Base-by-base conservation (phyloP, 1,140 invertebrate genomes). In the Yoshiicerus persimilis region DNA sequence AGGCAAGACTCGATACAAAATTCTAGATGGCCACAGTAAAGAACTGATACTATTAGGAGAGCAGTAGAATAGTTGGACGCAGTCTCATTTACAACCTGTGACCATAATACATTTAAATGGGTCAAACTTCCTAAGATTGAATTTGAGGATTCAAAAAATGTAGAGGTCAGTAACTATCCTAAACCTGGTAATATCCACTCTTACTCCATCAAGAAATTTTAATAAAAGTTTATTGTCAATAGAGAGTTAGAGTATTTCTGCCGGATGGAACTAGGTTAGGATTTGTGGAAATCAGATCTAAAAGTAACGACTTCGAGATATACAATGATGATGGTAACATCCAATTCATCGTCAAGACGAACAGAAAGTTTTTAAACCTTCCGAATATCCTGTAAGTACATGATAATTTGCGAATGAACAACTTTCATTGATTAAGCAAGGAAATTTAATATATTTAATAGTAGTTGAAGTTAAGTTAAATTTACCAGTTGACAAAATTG, bases 311-410 rank as follows among this genome's bases (percentile, higher is more conserved):
- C 23, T 80, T 80, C 38, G 75, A 80, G 75, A 80, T 80, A 9
- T 80, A 80, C 75, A 80, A 34, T 80, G 75, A 36, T 36, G 75
- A 80, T 36, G 75, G 75, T 23, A 34, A 36, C 8, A 80, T 80
- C n/a, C 34, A 38, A 80, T 80, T 80, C 38, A 34, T 80, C n/a
- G 75, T 80, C 13, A 80, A 80, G 30, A n/a, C 32, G 16, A 80
- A 80, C 32, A 80, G 75, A 80, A 80, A 80, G 75, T 80, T n/a
- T 80, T 80, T 20, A 80, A 80, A 80, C 75, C 75, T 32, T 80
- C 75, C 30, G 75, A 80, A n/a, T 80, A 80, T 80, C 75, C 75
- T 80, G 75, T 80, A 38, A 80, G 75, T 38, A 80, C 11, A 16
- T 20, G 20, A 16, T 3, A 47, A 16, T 11, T 47, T 47, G 20